These are phyloP conservation scores for Psilopsiagon aurifrons DNA, from an alignment of 2,113 vertebrate genomes.

Conservation along the genomic window DNA sequence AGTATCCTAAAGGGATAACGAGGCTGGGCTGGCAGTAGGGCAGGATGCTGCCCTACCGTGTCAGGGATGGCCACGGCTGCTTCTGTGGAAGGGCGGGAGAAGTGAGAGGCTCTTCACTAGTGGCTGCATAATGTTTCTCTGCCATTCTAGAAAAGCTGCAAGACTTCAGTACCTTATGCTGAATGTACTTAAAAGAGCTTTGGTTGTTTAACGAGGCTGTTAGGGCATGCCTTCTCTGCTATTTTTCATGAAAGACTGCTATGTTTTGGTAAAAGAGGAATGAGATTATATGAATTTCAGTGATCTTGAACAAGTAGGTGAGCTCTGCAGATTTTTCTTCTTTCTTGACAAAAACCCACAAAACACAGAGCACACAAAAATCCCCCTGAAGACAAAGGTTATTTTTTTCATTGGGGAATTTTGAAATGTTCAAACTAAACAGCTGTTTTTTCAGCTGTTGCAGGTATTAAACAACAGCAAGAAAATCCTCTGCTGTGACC, in stretches of 20 bases:
- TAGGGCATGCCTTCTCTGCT: background rate
- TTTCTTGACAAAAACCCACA: background rate
- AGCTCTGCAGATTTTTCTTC: background rate
- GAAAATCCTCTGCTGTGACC: conserved; percentile 30
- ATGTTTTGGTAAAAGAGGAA: background rate
- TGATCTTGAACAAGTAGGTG: background rate
- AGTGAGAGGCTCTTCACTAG: background rate
- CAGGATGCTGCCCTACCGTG: rapidly evolving
- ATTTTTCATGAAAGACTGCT: background rate
- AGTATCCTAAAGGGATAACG: background rate
- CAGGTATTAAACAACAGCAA: conserved; percentile 57
- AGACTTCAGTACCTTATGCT: background rate
- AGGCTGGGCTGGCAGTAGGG: background rate
- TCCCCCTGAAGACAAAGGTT: background rate
- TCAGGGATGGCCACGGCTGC: rapidly evolving
- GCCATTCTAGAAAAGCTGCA: background rate
- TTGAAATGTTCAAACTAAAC: background rate
- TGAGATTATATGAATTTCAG: background rate
- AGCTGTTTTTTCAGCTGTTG: conserved; percentile 58
- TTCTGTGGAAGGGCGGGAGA: background rate
- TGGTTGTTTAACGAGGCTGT: background rate
- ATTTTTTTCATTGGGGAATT: background rate
- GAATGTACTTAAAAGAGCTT: background rate
- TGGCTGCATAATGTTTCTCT: background rate
- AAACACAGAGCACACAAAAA: background rate